Base-by-base conservation (phyloP, 1,140 invertebrate species). In the Paralvinella palmiformis region DNA sequence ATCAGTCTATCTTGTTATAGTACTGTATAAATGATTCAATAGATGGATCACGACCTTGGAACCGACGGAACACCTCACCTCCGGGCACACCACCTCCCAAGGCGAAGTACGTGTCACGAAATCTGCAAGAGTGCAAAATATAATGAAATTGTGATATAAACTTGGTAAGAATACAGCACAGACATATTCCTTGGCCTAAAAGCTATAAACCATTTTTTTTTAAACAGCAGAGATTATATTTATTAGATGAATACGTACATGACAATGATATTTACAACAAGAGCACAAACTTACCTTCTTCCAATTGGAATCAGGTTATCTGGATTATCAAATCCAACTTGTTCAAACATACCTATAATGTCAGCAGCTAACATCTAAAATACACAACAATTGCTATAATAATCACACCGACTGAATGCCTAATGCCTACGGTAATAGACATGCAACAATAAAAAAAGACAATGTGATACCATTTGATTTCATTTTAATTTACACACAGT, bases 31-130 rank as follows among this genome's bases (percentile, higher is more conserved):
- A 79, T 1, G 91, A 90, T 73, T 91, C 86, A 0, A 88, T 86
- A 6, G 88, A 90, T 0, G 93, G 93, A 82, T 98, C 93, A 41
- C 94, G 84, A 1, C 94, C 94, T 70, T 91, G 83, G 79, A 96
- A 96, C 71, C 87, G 85, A 62, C 93, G 85, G 78, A 96, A 98
- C 5, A 93, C 85, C 84, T 95, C 90, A 68, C 83, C 86, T 0
- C 90, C 85, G 68, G 89, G 85, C 68, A 87, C 86, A 65, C 86
- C 87, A 5, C 93, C 92, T 10, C 92, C 92, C 15, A 87, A 81
- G 0, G 88, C 82, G n/a, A 97, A 82, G 79, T 91, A 95, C 2
- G 91, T 94, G 58, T 91, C 87, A 65, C 88, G 86, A 73, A 91
- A 96, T 63, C 92, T 84, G 71, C 35, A 75, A 73, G 7, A 62